Base-by-base conservation (phyloP, 23 tunicate genomes). In the Halocynthia roretzi region DNA sequence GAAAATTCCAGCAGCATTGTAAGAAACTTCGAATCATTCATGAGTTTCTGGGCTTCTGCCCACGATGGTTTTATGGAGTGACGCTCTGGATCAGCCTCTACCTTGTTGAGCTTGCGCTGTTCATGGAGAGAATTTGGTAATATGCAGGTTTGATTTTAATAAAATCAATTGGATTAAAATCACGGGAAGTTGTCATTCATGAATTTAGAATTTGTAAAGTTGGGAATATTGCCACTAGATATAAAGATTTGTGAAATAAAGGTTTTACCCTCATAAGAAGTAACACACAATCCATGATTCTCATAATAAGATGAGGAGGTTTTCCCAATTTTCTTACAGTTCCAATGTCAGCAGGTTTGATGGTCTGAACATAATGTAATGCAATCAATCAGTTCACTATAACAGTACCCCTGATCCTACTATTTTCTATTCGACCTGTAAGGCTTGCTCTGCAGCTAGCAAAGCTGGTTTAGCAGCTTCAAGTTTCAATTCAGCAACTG, bases 221-320 rank as follows among this genome's bases (percentile, higher is more conserved):
- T n/a, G n/a, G n/a, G n/a, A n/a, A 31, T 31, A 31, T 31, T 31
- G 44, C 44, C 44, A 31, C 44, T 31, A 31, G 44, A 31, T 31
- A 1, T 4, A 31, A 31, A 58, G 15, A 58, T 58, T 58, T 58
- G 15, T 58, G 63, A 15, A 58, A 58, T 15, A 1, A 58, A 8
- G 21, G 12, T 71, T 82, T 80, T 77, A 89, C 96, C 87, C 88
- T 58, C 92, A 86, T 86, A 8, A 93, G 77, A 50, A 93, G 71
- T 6, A 93, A 50, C 49, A 93, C 98, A 66, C 85, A 79, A 83
- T 93, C 98, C 98, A 93, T 86, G 52, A 93, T 93, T 50, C 98
- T 71, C 98, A 93, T 93, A 56, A 93, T 86, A 70, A 93, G 61
- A 80, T 93, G 98, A 63, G 98, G 98, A 63, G 98, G 98, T 75